phyloP scores from a whole-genome alignment of 2,888 invertebrate genomes.

The Laothoe populi region DNA sequence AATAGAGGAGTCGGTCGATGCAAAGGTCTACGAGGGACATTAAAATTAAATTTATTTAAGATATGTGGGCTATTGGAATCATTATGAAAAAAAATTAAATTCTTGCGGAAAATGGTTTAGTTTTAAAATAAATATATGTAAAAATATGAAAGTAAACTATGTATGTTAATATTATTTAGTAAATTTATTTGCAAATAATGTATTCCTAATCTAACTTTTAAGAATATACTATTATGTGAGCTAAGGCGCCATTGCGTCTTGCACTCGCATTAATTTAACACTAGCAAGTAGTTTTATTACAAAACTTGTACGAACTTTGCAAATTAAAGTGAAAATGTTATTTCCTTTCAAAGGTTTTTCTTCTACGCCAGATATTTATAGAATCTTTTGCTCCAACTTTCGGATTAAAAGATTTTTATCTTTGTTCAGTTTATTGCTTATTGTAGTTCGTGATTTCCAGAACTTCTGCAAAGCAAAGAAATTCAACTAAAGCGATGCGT shows the following conservation, averaged over 20 bases:
- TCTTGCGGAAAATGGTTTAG: too few species aligned
- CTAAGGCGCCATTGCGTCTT: neutral
- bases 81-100: too few species aligned
- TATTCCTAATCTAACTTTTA: neutral
- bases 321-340: neutral
- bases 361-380: slow-evolving; percentile 2
- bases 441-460: slow-evolving; percentile 1
- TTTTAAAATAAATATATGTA: too few species aligned
- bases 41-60: too few species aligned
- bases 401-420: slow-evolving; percentile 9
- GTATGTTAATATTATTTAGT: too few species aligned
- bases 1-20: too few species aligned
- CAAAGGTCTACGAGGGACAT: too few species aligned
- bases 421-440: neutral
- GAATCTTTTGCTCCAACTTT: neutral
- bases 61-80: too few species aligned
- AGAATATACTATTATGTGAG: neutral
- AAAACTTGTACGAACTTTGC: neutral
- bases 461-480: neutral
- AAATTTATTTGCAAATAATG: too few species aligned
- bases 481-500: neutral
- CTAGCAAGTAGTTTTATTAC: slow-evolving; percentile 6
- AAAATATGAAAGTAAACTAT: too few species aligned
- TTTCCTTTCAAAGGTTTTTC: neutral
- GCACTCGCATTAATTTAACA: slow-evolving; percentile 3